These are phyloP conservation scores for Entomobrya multifasciata DNA, from an alignment of 2,888 invertebrate genomes.

Conservation along the genomic window DNA sequence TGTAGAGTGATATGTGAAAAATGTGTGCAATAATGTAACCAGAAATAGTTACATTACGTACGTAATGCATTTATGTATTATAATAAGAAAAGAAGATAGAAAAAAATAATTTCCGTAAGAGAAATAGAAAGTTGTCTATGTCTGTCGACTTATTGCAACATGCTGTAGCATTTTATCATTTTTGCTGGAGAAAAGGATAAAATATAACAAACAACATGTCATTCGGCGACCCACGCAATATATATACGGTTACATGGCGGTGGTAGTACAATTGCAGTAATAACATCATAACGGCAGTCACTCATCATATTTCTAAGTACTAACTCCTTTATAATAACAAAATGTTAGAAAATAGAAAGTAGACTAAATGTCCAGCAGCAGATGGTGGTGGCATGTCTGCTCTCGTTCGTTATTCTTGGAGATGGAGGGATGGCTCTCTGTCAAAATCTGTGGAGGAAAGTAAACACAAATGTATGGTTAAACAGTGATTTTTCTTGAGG, in stretches of 20 bases:
- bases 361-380: neutral
- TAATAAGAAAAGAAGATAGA: neutral
- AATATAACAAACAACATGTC: neutral
- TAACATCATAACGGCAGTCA: constrained; percentile 7
- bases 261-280: neutral
- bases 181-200: neutral
- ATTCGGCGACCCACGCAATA: constrained; percentile 8
- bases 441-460: neutral
- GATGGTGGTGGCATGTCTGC: neutral
- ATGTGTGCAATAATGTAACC: neutral
- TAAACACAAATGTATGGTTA: neutral
- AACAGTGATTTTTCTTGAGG: neutral
- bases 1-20: neutral
- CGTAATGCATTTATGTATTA: neutral
- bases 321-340: too few species aligned
- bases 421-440: neutral
- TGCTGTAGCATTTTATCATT: constrained; percentile 25
- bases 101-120: constrained; percentile 5
- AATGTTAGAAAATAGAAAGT: neutral
- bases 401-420: neutral
- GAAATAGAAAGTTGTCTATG: neutral
- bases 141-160: constrained; percentile 1
- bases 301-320: neutral
- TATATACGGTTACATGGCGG: neutral
- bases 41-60: too few species aligned